A percentile compares a stretch with the other conserved stretches of the same genome.
phyloP scores from a whole-genome alignment of 2,797 vertebrate species.

The Simalia tracyae region DNA sequence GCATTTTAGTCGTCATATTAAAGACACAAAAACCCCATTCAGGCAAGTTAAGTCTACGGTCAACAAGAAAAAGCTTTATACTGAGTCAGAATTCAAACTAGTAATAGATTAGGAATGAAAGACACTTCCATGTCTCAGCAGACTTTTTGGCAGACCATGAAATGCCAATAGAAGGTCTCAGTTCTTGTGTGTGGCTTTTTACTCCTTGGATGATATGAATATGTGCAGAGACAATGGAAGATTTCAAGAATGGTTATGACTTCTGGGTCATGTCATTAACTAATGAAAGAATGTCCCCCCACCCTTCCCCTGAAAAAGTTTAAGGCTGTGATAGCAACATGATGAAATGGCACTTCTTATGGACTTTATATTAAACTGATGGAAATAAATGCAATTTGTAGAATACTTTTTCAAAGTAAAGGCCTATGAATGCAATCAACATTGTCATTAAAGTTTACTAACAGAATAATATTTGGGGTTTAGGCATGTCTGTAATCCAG shows the following conservation, averaged over 20 bases:
- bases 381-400: slow-evolving; percentile 1
- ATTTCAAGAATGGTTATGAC: background rate
- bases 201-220: background rate
- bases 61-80: slow-evolving; percentile 36
- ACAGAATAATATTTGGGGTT: background rate
- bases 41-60: slow-evolving; percentile 12
- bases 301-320: background rate
- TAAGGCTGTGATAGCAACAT: background rate
- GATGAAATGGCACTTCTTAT: background rate
- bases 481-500: background rate
- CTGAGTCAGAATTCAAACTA: slow-evolving; percentile 8
- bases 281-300: background rate
- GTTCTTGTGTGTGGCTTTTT: slow-evolving; percentile 1
- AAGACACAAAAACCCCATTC: slow-evolving; percentile 12
- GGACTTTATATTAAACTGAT: background rate
- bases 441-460: background rate
- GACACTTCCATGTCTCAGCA: slow-evolving; percentile 25
- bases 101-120: slow-evolving; percentile 20
- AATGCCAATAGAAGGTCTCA: slow-evolving; percentile 40
- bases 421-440: background rate
- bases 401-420: background rate
- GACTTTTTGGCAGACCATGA: slow-evolving; percentile 35
- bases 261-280: background rate
- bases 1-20: slow-evolving; percentile 47
- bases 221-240: background rate